phyloP scores from a whole-genome alignment of 23 tunicate genomes.

The Botrylloides violaceus region DNA sequence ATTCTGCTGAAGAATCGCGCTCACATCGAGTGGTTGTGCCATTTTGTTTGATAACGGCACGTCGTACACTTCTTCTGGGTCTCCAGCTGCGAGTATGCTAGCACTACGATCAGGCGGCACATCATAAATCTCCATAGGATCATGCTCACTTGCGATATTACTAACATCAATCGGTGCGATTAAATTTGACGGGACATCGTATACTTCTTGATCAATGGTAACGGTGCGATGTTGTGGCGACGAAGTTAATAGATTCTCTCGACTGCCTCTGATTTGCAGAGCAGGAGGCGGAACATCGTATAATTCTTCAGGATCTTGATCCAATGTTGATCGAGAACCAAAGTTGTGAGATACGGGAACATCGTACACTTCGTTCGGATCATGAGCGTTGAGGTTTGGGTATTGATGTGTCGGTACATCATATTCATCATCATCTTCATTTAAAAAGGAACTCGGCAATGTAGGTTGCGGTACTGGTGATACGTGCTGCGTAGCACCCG shows the following conservation, averaged over 20 bases:
- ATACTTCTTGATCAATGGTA: constrained; percentile 50
- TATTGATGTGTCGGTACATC: constrained; percentile 74
- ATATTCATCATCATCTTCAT: constrained; percentile 44
- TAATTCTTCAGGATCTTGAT: not conserved
- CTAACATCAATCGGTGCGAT: constrained; percentile 1
- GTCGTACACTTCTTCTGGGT: constrained; percentile 76
- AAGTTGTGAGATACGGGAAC: constrained; percentile 41
- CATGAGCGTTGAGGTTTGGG: constrained; percentile 4
- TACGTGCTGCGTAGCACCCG: not conserved
- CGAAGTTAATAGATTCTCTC: constrained; percentile 18
- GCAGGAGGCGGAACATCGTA: constrained; percentile 26
- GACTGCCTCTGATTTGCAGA: not conserved
- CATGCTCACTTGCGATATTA: constrained; percentile 16
- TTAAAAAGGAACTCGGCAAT: not conserved
- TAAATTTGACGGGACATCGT: constrained; percentile 76
- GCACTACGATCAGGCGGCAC: constrained; percentile 54
- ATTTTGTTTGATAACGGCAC: constrained; percentile 38
- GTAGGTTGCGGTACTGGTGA: not conserved
- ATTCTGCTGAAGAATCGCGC: constrained; percentile 20
- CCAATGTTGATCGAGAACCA: constrained; percentile 13
- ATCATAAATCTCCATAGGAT: constrained; percentile 69
- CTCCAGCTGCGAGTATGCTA: not conserved
- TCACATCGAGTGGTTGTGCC: constrained; percentile 18
- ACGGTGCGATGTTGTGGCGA: constrained; percentile 17
- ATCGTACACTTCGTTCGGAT: constrained; percentile 69